These are phyloP conservation scores for Eristalinus sepulchralis DNA, from an alignment of 2,888 invertebrate genomes.

Conservation along the genomic window DNA sequence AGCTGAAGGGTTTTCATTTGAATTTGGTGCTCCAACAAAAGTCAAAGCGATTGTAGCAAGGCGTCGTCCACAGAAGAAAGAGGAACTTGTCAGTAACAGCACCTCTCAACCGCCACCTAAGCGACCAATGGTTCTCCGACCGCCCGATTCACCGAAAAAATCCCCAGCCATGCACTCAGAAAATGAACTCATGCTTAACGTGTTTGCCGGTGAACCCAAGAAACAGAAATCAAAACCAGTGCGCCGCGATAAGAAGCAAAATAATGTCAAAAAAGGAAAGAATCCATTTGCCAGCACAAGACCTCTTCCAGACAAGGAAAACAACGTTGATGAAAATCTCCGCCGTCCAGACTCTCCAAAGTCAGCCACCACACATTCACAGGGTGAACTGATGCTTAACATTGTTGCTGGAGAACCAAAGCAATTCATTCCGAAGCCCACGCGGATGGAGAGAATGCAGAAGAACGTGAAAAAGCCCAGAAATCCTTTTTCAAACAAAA, in stretches of 20 bases:
- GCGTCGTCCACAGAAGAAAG: conserved; percentile 71
- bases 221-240: conserved; percentile 72
- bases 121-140: conserved; percentile 33
- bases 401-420: conserved; percentile 35
- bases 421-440: conserved; percentile 72
- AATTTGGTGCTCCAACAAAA: conserved; percentile 75
- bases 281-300: conserved; percentile 34
- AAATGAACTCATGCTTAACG: conserved; percentile 5
- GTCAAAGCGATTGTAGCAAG: conserved; percentile 79
- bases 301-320: conserved; percentile 73
- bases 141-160: conserved; percentile 24
- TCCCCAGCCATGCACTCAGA: background rate
- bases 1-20: conserved; percentile 74
- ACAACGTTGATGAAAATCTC: conserved; percentile 73
- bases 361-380: background rate
- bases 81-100: conserved; percentile 10
- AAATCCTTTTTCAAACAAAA: conserved; percentile 31
- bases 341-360: conserved; percentile 25
- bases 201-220: background rate
- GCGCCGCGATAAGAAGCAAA: conserved; percentile 73
- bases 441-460: conserved; percentile 72
- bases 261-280: conserved; percentile 32
- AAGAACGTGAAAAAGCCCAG: conserved; percentile 50
- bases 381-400: conserved; percentile 52
- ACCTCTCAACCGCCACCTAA: conserved; percentile 9